Percentiles rank a stretch among this genome's conserved stretches.
Conservation (phyloP, 2,113 vertebrate species). For the Ovis canadensis region DNA sequence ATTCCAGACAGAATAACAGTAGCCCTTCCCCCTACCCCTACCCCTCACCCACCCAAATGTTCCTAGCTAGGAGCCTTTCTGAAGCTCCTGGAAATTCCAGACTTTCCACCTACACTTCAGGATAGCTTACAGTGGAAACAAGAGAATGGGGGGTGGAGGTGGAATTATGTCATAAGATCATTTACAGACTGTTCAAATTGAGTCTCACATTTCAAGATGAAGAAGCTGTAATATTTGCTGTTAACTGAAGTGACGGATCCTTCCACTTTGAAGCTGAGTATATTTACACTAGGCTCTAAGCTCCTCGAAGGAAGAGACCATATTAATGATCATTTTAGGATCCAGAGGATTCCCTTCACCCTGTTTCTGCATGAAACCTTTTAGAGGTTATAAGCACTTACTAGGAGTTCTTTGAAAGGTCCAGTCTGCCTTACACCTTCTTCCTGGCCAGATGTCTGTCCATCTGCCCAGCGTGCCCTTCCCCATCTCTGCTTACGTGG, state of each 20-base stretch:
- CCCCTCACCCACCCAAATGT: too few relatives aligned
- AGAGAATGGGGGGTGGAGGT: neutral
- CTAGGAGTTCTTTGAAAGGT: neutral
- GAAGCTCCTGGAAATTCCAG: neutral
- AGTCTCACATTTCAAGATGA: neutral
- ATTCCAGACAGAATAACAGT: neutral
- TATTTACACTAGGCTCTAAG: neutral
- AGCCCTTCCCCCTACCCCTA: rapidly evolving
- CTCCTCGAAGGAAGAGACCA: neutral
- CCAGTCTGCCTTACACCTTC: too few relatives aligned
- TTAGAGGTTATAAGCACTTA: neutral
- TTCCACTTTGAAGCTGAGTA: neutral
- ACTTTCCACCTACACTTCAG: neutral
- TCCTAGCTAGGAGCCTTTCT: neutral
- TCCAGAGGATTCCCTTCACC: neutral
- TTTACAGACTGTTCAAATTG: neutral
- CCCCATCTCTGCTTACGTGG: neutral
- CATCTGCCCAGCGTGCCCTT: neutral
- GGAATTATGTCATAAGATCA: neutral
- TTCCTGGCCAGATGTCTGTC: neutral
- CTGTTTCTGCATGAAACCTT: neutral
- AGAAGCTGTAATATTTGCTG: neutral
- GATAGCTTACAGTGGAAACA: neutral
- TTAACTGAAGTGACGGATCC: neutral
- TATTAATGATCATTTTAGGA: neutral